phyloP scores from a whole-genome alignment of 2,113 vertebrate species.

The Elanus axillaris region DNA sequence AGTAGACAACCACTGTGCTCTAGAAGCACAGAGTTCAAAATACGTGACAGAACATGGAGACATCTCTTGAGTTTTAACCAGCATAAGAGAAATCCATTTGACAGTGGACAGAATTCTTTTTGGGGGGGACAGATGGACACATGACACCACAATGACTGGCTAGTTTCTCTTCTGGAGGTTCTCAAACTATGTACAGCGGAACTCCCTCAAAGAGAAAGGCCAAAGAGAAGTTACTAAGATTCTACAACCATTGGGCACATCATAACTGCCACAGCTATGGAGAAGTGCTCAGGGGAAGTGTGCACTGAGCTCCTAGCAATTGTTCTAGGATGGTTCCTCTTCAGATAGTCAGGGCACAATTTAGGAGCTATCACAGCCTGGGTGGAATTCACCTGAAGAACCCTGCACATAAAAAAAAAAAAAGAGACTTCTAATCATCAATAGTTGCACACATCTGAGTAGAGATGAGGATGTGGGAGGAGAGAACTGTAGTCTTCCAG shows the following conservation, averaged over 20 bases:
- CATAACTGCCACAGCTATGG: neutral
- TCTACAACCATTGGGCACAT: neutral
- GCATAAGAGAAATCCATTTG: neutral
- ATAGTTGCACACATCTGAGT: neutral
- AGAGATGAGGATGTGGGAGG: slow-evolving; percentile 41
- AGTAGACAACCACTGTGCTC: neutral
- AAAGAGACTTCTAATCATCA: neutral
- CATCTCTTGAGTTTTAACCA: neutral
- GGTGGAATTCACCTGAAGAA: slow-evolving; percentile 63
- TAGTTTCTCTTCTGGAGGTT: neutral
- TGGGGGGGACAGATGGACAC: accelerated
- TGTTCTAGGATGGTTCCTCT: slow-evolving; percentile 40
- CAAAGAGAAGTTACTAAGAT: neutral
- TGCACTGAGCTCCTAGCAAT: neutral
- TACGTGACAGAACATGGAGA: neutral
- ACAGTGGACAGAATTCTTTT: neutral
- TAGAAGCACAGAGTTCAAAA: neutral
- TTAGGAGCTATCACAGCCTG: slow-evolving; percentile 1
- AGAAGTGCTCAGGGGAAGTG: slow-evolving; percentile 55
- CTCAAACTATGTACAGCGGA: neutral
- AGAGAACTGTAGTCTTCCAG: slow-evolving; percentile 24
- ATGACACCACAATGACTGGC: neutral
- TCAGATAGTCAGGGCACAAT: neutral
- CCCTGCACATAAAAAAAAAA: neutral
- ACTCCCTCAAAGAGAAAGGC: neutral